Evolutionary conservation across 2,113 vertebrate genomes (phyloP), one percentile per base, ranked within the genome.

Genomic region (Tricholaema leucomelas): DNA sequence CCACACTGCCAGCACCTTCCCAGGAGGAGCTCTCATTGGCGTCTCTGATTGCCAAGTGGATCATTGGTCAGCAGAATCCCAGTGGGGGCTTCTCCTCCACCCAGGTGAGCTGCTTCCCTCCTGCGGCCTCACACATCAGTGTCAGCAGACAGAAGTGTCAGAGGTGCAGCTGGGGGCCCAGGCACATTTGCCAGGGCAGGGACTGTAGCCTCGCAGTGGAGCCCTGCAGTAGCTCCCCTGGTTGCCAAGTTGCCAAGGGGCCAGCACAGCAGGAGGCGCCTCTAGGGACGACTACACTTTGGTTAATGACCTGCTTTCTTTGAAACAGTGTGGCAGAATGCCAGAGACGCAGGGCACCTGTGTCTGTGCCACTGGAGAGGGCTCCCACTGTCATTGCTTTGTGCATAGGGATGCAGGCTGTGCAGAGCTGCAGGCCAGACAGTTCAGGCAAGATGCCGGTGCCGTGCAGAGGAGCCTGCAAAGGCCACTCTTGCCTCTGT

Each of bases 41-140:
- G 2, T 16, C 69, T 0, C 33, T 6, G 0, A 97, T 96, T 4
- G 86, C 96, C 4, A 95, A 77, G 56, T 98, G 98, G 98, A 60
- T 98, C 74, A 86, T 42, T 6, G 75, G 90, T 4, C 98, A 98
- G 72, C 97, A 97, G 95, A 98, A 98, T 30, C 84, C 97, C 24
- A 95, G 5, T 0, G 97, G 97, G 3, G 98, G 98, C 35, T 98
- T 97, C 94, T 95, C 97, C 21, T 98, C 97, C 38, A 98, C 98
- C 15, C 98, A 98, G 97, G 98, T 98, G 23, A 88, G 91, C 70
- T 14, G 20, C 61, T 81, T 42, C 48, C 71, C 35, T 64, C 82
- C 2, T 4, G 40, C 3, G 2, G 8, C 55, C 28, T n/a, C 40
- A 2, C 24, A 2, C 21, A 4, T 5, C 27, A 0, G 1, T 1